Percentiles rank a stretch among this genome's conserved stretches.
phyloP scores from a whole-genome alignment of 1,140 invertebrate genomes.

The Cryptotermes secundus region DNA sequence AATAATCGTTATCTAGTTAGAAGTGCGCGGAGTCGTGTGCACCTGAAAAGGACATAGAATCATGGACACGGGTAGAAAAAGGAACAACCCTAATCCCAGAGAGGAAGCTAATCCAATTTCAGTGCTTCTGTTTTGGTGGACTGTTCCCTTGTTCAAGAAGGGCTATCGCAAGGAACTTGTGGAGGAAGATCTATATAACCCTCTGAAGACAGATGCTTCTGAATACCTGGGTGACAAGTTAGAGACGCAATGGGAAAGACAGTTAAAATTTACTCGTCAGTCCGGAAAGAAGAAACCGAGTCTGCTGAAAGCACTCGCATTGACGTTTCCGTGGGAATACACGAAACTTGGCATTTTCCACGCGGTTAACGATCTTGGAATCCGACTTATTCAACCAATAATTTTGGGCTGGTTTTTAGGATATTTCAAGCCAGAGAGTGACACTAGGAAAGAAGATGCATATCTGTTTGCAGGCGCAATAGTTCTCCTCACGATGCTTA shows the following conservation, averaged over 20 bases:
- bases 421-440: constrained; percentile 41
- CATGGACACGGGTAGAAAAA: not conserved
- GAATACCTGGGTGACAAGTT: constrained; percentile 40
- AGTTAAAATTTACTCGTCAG: constrained; percentile 14
- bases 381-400: constrained; percentile 41
- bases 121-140: constrained; percentile 20
- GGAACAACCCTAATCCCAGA: not conserved
- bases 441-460: constrained; percentile 49
- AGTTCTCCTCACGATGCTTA: constrained; percentile 45
- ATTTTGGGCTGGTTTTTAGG: constrained; percentile 44
- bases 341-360: not conserved
- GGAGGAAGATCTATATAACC: constrained; percentile 41
- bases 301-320: not conserved
- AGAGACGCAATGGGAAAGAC: constrained; percentile 39
- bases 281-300: not conserved
- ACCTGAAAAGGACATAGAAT: not conserved
- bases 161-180: constrained; percentile 41
- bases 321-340: not conserved
- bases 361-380: not conserved
- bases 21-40: not conserved
- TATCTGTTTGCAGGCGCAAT: constrained; percentile 44
- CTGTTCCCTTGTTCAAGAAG: constrained; percentile 23
- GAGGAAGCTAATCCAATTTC: not conserved
- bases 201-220: constrained; percentile 39
- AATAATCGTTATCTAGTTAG: no score